Conservation (phyloP, 1,140 invertebrate genomes). For the Dryas iulia region DNA sequence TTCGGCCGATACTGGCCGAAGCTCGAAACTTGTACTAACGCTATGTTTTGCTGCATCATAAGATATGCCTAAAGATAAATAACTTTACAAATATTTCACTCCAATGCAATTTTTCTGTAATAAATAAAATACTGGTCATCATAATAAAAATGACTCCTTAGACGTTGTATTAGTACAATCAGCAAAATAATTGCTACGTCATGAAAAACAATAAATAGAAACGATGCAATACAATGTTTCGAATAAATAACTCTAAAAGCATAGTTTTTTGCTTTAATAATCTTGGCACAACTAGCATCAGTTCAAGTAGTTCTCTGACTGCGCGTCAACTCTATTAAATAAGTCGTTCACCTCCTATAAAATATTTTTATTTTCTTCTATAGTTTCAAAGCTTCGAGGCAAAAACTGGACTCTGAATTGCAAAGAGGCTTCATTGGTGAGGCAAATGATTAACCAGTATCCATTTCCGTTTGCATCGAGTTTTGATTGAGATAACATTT, state of each 20-base stretch:
- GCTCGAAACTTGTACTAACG: too few species aligned
- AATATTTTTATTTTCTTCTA: conserved; percentile 17
- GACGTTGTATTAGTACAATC: too few species aligned
- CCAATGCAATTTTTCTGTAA: too few species aligned
- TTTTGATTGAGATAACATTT: not conserved
- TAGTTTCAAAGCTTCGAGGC: conserved; percentile 8
- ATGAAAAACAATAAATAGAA: conserved; percentile 4
- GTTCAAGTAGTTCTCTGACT: conserved; percentile 18
- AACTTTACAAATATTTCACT: too few species aligned
- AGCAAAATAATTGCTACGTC: not conserved
- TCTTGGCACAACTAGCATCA: not conserved
- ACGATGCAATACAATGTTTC: not conserved
- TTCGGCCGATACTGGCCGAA: too few species aligned
- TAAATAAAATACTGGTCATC: too few species aligned
- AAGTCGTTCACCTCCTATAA: conserved; percentile 37
- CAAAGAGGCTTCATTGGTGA: conserved; percentile 4
- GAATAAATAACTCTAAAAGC: not conserved
- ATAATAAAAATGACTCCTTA: too few species aligned
- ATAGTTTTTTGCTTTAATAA: not conserved
- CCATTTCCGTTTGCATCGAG: not conserved
- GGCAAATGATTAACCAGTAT: conserved; percentile 14
- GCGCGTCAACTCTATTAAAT: conserved; percentile 24
- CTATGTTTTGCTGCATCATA: too few species aligned
- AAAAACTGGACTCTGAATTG: conserved; percentile 10
- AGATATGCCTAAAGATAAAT: too few species aligned